Evolutionary conservation across 2,113 vertebrate genomes (phyloP).

Genomic region (Toxostoma redivivum): DNA sequence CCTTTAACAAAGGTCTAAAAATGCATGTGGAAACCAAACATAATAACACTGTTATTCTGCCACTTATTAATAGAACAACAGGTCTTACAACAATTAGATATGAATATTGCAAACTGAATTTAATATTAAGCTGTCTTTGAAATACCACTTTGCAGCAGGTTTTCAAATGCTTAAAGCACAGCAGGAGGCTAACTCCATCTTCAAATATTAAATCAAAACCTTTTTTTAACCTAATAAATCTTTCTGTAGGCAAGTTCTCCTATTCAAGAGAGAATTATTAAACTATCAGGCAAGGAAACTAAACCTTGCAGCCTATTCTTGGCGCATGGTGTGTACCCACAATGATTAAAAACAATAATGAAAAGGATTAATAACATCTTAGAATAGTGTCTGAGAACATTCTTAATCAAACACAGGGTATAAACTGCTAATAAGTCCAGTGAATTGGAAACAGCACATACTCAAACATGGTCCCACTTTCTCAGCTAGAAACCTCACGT

Average conservation of each 20-base stretch:
- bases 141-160: slow-evolving; percentile 77
- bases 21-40: slow-evolving; percentile 65
- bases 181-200: slow-evolving; percentile 76
- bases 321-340: not conserved
- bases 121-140: slow-evolving; percentile 78
- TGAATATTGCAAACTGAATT: slow-evolving; percentile 79
- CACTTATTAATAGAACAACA: slow-evolving; percentile 75
- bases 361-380: slow-evolving; percentile 40
- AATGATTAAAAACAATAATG: slow-evolving; percentile 57
- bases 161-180: slow-evolving; percentile 79
- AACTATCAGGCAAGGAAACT: slow-evolving; percentile 45
- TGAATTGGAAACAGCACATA: slow-evolving; percentile 17
- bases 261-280: slow-evolving; percentile 66
- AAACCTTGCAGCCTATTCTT: slow-evolving; percentile 37
- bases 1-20: slow-evolving; percentile 72
- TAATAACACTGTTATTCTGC: slow-evolving; percentile 72
- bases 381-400: slow-evolving; percentile 14
- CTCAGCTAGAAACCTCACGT: not conserved
- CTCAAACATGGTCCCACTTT: not conserved
- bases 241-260: slow-evolving; percentile 60
- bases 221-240: slow-evolving; percentile 75
- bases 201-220: slow-evolving; percentile 81
- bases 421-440: slow-evolving; percentile 9
- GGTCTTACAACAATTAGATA: slow-evolving; percentile 75
- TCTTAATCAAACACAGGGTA: slow-evolving; percentile 28